Percentiles rank a stretch among this genome's conserved stretches.
Conservation (phyloP, 1,140 invertebrate species). For the Stenopsyche tienmushanensis region DNA sequence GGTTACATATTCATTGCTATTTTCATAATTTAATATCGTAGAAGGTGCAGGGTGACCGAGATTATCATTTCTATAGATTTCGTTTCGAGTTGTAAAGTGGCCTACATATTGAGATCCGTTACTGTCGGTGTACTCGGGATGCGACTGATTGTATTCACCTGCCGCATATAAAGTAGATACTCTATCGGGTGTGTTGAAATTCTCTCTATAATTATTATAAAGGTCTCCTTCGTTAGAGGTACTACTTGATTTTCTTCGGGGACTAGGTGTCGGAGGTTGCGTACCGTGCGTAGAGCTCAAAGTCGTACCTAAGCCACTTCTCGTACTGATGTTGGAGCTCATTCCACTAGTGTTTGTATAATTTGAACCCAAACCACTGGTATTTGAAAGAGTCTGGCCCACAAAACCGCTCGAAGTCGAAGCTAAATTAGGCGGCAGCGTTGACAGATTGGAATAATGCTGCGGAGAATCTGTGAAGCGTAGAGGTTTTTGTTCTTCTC, state of each 20-base stretch:
- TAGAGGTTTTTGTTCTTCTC: conserved; percentile 64
- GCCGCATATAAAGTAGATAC: conserved; percentile 59
- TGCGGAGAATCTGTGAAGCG: conserved; percentile 77
- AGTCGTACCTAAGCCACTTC: conserved; percentile 33
- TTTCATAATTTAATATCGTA: conserved; percentile 28
- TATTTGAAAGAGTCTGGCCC: conserved; percentile 50
- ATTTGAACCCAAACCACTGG: conserved; percentile 52
- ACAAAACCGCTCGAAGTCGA: conserved; percentile 51
- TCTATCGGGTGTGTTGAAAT: conserved; percentile 48
- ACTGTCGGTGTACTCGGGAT: conserved; percentile 31
- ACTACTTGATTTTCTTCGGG: conserved; percentile 67
- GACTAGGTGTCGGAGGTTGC: conserved; percentile 68
- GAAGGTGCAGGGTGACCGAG: conserved; percentile 27
- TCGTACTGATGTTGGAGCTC: conserved; percentile 42
- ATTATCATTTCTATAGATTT: conserved; percentile 36
- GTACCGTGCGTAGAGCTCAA: conserved; percentile 42
- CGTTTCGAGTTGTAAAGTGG: conserved; percentile 30
- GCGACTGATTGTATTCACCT: conserved; percentile 48
- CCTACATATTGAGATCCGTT: conserved; percentile 36
- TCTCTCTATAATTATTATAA: conserved; percentile 47
- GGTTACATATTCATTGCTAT: conserved; percentile 33
- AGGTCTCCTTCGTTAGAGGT: conserved; percentile 63
- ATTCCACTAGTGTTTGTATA: conserved; percentile 50
- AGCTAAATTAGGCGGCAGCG: conserved; percentile 43
- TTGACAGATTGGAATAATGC: conserved; percentile 55